phyloP scores from a whole-genome alignment of 2,797 vertebrate genomes.

The Cuculus canorus region DNA sequence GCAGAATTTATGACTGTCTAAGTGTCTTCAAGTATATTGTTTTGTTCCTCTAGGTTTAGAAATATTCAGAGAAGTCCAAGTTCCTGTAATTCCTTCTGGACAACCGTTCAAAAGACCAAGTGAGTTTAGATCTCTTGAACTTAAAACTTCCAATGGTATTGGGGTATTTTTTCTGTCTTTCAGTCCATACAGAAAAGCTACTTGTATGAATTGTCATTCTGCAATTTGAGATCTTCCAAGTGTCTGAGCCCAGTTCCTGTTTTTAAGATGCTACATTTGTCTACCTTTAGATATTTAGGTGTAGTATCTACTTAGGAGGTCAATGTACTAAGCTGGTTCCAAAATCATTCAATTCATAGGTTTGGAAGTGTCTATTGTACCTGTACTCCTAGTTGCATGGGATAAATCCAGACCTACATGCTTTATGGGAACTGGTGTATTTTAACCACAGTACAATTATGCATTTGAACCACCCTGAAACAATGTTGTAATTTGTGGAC shows the following conservation, averaged over 20 bases:
- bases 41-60: background rate
- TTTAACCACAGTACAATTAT: background rate
- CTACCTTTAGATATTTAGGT: background rate
- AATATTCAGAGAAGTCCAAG: background rate
- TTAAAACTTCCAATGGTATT: background rate
- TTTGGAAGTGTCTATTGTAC: background rate
- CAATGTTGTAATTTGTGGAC: background rate
- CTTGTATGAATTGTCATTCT: background rate
- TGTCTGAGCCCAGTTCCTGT: background rate
- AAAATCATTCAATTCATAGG: background rate
- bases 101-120: constrained; percentile 63
- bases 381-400: background rate
- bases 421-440: background rate
- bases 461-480: background rate
- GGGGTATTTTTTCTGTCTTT: background rate
- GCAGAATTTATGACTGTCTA: background rate
- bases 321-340: background rate
- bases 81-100: background rate
- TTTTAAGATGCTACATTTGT: background rate
- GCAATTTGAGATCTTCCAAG: background rate
- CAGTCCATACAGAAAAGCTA: background rate
- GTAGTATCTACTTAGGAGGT: background rate
- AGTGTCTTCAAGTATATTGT: background rate
- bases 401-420: background rate
- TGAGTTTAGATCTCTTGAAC: constrained; percentile 59